phyloP scores from a whole-genome alignment of 2,113 vertebrate genomes.

The Cairina moschata region DNA sequence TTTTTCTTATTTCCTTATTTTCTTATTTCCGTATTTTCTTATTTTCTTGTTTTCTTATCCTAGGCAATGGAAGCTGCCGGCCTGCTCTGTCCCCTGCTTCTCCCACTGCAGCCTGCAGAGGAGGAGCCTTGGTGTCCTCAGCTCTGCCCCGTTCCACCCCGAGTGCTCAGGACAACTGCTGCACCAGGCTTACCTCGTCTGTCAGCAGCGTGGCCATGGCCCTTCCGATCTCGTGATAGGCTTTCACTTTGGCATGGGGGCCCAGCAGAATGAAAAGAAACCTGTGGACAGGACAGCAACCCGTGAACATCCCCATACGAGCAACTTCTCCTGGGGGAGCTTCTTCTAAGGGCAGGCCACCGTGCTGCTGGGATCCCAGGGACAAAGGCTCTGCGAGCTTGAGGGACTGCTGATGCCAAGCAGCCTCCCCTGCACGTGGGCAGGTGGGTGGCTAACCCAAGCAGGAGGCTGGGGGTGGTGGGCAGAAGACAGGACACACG shows the following conservation, averaged over 20 bases:
- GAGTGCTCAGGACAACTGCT: background rate
- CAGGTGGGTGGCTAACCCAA: background rate
- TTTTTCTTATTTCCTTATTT: background rate
- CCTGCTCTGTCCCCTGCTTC: background rate
- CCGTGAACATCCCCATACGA: background rate
- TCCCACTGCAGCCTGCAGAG: background rate
- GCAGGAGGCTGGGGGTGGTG: too few species aligned
- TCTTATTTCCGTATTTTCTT: background rate
- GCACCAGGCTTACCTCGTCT: conserved; percentile 72
- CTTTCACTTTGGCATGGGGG: conserved; percentile 55
- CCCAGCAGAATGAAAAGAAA: conserved; percentile 83
- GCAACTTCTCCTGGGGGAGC: background rate
- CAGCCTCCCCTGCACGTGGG: too few species aligned
- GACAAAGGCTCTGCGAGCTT: rapidly evolving
- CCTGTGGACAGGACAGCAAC: conserved; percentile 30
- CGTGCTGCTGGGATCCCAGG: background rate
- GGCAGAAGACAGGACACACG: background rate
- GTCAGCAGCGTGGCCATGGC: conserved; percentile 78
- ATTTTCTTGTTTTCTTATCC: background rate
- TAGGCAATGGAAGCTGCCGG: background rate
- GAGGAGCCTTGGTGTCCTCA: background rate
- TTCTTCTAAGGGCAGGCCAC: rapidly evolving
- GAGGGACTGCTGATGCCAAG: background rate
- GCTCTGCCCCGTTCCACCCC: background rate
- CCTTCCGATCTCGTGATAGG: conserved; percentile 79